Evolutionary conservation across 2,113 vertebrate species (phyloP), one percentile per base, ranked within the genome.

Genomic region (Hiodon tergisus): DNA sequence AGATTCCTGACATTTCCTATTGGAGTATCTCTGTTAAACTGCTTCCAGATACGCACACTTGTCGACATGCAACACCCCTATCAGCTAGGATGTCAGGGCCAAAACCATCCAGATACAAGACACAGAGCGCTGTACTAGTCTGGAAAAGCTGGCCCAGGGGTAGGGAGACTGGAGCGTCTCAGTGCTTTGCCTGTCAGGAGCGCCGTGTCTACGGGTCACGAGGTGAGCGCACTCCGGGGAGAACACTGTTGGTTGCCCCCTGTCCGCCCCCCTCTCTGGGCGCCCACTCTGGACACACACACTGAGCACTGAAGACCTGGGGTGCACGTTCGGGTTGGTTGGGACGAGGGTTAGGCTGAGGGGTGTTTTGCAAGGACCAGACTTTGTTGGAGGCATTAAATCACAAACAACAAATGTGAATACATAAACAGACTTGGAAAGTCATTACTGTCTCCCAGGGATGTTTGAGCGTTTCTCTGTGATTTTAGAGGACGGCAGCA

Each of bases 341-440:
- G 47, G 14, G 61, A 6, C 2, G 61, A 17, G 16, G 31, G 63
- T 17, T 6, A 47, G 4, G 63, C 31, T 47, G 48, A 68, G 67
- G 67, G 67, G 17, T 52, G n/a, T 68, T 68, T 13, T 52, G 67
- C 52, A n/a, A 68, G 13, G 50, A 68, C 67, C 67, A 51, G 67
- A 68, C 67, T 31, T 50, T 55, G 48, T 17, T 46, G 53, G 57
- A 53, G 52, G n/a, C 53, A 57, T n/a, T 9, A 55, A 70, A 57
- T 57, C 52, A 57, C 69, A 55, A 57, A 55, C n/a, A 53, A 8
- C 13, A n/a, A 60, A 62, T n/a, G n/a, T 52, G 48, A 62, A 52
- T 9, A 72, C 48, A 72, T 53, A 52, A 53, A 53, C n/a, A 62
- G 9, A 48, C 50, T 2, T 3, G 71, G 59, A 72, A 50, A 50